Base-by-base conservation (phyloP, 2,888 invertebrate species). In the Steromphala cineraria region DNA sequence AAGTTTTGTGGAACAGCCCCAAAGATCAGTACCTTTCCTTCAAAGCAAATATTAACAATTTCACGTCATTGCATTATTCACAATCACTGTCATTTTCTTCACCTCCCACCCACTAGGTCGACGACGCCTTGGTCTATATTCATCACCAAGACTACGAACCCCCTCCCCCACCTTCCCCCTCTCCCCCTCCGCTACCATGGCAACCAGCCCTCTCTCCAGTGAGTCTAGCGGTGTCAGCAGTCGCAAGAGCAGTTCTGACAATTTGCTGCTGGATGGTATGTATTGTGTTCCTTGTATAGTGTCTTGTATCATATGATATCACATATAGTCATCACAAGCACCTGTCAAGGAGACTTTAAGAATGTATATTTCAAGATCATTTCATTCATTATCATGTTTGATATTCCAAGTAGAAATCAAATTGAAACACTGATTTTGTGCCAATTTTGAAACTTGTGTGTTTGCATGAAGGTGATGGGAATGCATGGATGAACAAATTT, bases 191-290 rank as follows among this genome's bases (percentile, higher is more conserved):
- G 79, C 86, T 17, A 86, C 85, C 78, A 78, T 85, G 36, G 83
- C 88, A 52, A 87, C 89, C 36, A 90, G 90, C 83, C 89, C 91
- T 10, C 83, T 88, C 80, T 92, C 92, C 71, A 92, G 92, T 82
- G 96, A 97, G 81, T 98, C 98, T 90, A 98, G 98, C 93, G 98
- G 98, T 84, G 98, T 98, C 94, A 97, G 98, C 81, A 97, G 97
- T 84, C 95, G 98, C 77, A 95, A 98, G 87, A 97, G 97, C 90
- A 98, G 97, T 91, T 97, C 97, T 93, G 98, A 93, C 83, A 91
- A 90, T 85, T 86, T 93, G n/a, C 87, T 92, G 79, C 83, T 91
- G 52, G 92, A 92, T 85, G 92, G 92, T 93, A 87, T 85, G 90
- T 76, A 36, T 24, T 7, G 28, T 24, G 67, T 31, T 13, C 13